These are phyloP conservation scores for Eristalis arbustorum DNA, from an alignment of 2,888 invertebrate genomes.

Conservation along the genomic window DNA sequence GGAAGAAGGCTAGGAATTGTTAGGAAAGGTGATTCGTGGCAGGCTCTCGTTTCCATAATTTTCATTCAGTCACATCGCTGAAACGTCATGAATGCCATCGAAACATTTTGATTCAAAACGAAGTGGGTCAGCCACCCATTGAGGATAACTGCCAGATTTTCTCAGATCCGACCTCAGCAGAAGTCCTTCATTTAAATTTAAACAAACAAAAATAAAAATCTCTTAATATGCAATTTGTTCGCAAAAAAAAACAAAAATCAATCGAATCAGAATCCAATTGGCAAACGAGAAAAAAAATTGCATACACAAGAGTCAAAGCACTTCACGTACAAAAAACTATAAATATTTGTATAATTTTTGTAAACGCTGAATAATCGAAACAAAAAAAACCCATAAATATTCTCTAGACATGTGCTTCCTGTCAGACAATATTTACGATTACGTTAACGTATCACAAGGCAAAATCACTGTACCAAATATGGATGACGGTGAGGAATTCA, in stretches of 20 bases:
- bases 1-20: background rate
- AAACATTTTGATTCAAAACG: too few relatives aligned
- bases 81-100: background rate
- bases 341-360: background rate
- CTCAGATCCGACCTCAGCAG: background rate
- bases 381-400: slow-evolving; percentile 20
- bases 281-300: background rate
- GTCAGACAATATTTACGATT: slow-evolving; percentile 94
- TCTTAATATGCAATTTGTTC: background rate
- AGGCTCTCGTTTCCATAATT: background rate
- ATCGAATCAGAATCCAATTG: slow-evolving; percentile 6
- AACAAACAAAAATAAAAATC: background rate
- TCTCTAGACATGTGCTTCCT: slow-evolving; percentile 87
- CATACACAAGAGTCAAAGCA: slow-evolving; percentile 10
- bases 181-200: background rate
- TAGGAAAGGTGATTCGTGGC: background rate
- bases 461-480: slow-evolving; percentile 96
- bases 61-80: background rate
- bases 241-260: background rate
- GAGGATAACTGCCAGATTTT: background rate
- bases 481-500: slow-evolving; percentile 97
- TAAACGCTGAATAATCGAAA: background rate
- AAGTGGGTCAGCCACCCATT: background rate
- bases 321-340: background rate
- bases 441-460: slow-evolving; percentile 97